These are phyloP conservation scores for Phenacoccus solenopsis DNA, from an alignment of 1,140 invertebrate genomes.

Conservation along the genomic window DNA sequence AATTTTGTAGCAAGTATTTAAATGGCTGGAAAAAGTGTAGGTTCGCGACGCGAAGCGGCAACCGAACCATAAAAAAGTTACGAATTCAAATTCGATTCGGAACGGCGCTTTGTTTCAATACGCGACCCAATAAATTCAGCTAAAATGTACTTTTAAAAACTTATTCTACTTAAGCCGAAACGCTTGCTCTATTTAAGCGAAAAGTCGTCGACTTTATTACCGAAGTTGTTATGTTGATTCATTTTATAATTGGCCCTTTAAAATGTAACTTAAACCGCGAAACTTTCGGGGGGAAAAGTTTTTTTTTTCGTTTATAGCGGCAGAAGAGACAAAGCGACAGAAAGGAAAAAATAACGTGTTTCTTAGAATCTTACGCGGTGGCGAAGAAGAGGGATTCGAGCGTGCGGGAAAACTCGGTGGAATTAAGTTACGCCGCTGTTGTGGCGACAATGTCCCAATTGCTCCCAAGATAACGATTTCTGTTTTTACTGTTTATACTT, in stretches of 20 bases:
- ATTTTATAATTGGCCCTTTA: constrained; percentile 2
- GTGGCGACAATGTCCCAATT: constrained; percentile 1
- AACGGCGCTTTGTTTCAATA: neutral
- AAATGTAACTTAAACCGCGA: constrained; percentile 1
- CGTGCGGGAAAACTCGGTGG: neutral
- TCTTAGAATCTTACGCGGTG: neutral
- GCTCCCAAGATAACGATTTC: constrained; percentile 1
- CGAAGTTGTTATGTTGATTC: constrained; percentile 1
- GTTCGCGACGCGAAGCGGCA: neutral
- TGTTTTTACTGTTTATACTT: neutral
- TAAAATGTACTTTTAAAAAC: constrained; percentile 3
- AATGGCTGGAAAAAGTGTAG: neutral
- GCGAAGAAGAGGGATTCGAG: neutral
- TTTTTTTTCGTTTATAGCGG: constrained; percentile 2
- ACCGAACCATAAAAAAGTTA: neutral
- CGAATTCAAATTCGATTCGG: neutral
- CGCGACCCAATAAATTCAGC: neutral
- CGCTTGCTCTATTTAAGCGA: neutral
- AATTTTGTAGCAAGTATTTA: no score
- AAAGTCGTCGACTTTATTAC: constrained; percentile 1
- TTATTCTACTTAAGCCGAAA: constrained; percentile 2
- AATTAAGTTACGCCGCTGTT: neutral
- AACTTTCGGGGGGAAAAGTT: constrained; percentile 1
- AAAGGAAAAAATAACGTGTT: neutral
- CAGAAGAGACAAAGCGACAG: no score